phyloP scores from a whole-genome alignment of 2,797 vertebrate species.

The Chaetodon trifasciatus region DNA sequence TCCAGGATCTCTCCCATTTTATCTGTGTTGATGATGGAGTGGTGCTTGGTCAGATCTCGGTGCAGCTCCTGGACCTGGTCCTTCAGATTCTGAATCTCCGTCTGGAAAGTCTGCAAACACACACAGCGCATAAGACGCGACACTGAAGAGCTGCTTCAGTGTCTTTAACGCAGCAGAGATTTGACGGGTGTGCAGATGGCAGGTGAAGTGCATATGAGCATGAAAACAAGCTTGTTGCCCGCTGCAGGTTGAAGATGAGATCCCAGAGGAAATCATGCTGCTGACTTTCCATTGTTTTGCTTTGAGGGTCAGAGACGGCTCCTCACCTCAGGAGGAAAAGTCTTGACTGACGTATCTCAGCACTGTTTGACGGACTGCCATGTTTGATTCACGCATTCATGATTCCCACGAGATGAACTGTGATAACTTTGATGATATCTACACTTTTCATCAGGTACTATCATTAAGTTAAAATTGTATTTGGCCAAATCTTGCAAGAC shows the following conservation, averaged over 20 bases:
- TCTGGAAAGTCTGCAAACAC: constrained; percentile 87
- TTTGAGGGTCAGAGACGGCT: constrained; percentile 16
- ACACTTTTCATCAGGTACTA: background rate
- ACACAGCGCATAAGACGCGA: constrained; percentile 4
- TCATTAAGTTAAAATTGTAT: background rate
- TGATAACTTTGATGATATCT: background rate
- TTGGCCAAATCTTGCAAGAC: background rate
- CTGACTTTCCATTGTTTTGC: constrained; percentile 18
- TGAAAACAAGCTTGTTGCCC: constrained; percentile 13
- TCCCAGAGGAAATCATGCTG: constrained; percentile 23
- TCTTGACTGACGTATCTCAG: too few species aligned
- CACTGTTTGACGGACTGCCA: background rate
- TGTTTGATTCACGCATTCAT: background rate
- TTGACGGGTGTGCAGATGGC: constrained; percentile 17
- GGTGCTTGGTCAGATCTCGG: constrained; percentile 95
- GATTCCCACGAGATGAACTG: background rate
- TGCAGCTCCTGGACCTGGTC: constrained; percentile 96
- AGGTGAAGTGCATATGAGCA: constrained; percentile 31
- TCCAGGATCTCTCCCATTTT: constrained; percentile 91
- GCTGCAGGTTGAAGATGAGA: constrained; percentile 16
- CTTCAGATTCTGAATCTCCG: constrained; percentile 91
- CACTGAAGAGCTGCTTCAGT: background rate
- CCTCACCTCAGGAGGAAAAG: background rate
- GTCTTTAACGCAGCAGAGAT: constrained; percentile 40
- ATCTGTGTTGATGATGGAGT: constrained; percentile 93